Evolutionary conservation across 2,113 vertebrate species (phyloP).

Genomic region (Blennius ocellaris): DNA sequence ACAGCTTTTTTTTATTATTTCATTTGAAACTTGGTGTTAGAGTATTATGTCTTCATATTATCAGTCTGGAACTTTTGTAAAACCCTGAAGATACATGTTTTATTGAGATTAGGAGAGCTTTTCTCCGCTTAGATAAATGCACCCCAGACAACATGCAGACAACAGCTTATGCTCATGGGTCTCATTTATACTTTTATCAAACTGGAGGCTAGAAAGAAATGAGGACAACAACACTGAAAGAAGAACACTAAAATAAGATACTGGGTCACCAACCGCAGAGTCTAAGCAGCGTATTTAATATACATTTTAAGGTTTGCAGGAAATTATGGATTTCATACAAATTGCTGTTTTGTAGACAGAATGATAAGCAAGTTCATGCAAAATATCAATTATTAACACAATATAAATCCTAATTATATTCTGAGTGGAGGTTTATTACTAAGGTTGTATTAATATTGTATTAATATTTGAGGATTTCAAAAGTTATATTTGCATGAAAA

Average conservation of each 20-base stretch:
- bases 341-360: background rate
- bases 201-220: slow-evolving; percentile 23
- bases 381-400: too few species aligned
- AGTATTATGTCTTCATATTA: background rate
- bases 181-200: slow-evolving; percentile 36
- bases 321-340: background rate
- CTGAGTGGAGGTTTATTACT: too few species aligned
- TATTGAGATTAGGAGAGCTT: slow-evolving; percentile 22
- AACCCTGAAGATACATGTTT: slow-evolving; percentile 16
- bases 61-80: background rate
- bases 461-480: too few species aligned
- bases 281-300: background rate
- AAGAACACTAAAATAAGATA: slow-evolving; percentile 1
- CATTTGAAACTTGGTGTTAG: slow-evolving; percentile 1
- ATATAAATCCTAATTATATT: background rate
- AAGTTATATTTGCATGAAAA: too few species aligned
- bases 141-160: slow-evolving; percentile 6
- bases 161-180: slow-evolving; percentile 22
- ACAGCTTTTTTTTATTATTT: slow-evolving; percentile 15
- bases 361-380: background rate
- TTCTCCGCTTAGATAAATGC: slow-evolving; percentile 37
- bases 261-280: slow-evolving; percentile 34
- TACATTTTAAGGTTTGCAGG: background rate
- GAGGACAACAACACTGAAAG: slow-evolving; percentile 11
- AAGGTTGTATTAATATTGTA: too few species aligned